Percentiles rank a stretch among this genome's conserved stretches.
These are phyloP conservation scores for Scolopax bukidnonensis DNA, from an alignment of 2,797 vertebrate species.

Conservation along the genomic window DNA sequence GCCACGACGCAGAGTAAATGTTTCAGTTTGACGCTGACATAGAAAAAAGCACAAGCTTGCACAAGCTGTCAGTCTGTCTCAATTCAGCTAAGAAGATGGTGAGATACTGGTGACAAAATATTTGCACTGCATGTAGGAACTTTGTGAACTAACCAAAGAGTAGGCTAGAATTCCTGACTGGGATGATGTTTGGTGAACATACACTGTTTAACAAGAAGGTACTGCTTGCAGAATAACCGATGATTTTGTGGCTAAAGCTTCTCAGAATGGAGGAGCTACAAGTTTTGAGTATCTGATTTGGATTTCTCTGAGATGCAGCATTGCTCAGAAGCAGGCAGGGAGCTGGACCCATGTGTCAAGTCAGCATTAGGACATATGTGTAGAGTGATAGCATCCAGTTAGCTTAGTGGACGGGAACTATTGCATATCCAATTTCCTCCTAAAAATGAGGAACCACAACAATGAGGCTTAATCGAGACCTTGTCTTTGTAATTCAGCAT, in stretches of 20 bases:
- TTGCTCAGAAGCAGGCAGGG: neutral
- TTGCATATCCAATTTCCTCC: neutral
- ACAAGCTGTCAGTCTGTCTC: neutral
- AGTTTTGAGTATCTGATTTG: neutral
- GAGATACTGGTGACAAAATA: neutral
- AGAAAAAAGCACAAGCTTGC: neutral
- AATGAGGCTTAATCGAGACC: neutral
- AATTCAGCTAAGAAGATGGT: neutral
- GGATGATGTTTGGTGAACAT: neutral
- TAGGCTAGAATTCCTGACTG: neutral
- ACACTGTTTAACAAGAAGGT: accelerated
- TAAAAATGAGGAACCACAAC: neutral
- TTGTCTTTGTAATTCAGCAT: neutral
- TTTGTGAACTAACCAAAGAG: neutral
- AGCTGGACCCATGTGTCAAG: neutral
- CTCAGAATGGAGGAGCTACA: neutral
- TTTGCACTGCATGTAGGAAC: neutral
- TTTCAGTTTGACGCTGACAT: neutral
- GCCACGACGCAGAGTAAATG: neutral
- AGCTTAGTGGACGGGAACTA: neutral
- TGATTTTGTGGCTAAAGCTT: accelerated
- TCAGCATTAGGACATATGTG: neutral
- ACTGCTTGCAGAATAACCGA: neutral
- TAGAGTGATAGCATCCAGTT: neutral
- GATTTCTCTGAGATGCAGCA: neutral